phyloP scores from a whole-genome alignment of 2,113 vertebrate species.

The Gadus macrocephalus region DNA sequence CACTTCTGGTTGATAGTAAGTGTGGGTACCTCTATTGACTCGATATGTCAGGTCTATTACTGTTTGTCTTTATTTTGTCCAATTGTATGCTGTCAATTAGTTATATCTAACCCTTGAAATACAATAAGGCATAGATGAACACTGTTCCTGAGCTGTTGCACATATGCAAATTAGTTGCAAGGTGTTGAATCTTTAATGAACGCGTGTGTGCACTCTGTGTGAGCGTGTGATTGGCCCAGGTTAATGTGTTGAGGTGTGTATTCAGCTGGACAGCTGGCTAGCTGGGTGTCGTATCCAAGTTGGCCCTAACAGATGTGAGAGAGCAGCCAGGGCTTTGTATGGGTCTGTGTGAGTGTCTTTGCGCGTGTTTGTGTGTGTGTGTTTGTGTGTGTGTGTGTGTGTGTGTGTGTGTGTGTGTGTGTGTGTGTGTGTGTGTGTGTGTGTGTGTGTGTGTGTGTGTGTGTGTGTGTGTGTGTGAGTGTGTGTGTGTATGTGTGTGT shows the following conservation, averaged over 20 bases:
- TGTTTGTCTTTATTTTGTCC: no score
- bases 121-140: no score
- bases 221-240: not conserved
- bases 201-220: not conserved
- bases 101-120: no score
- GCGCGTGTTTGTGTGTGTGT: no score
- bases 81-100: no score
- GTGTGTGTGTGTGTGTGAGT: not conserved
- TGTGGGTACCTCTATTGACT: no score
- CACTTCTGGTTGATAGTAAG: no score
- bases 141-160: not conserved
- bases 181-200: constrained; percentile 15
- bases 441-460: not conserved
- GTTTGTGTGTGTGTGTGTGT: no score
- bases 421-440: no score
- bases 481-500: not conserved
- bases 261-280: not conserved
- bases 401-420: not conserved
- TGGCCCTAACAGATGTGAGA: constrained; percentile 1
- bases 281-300: not conserved
- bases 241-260: not conserved
- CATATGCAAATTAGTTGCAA: constrained; percentile 18
- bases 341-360: not conserved
- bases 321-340: not conserved
- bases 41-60: no score